phyloP scores from a whole-genome alignment of 53 echinoderm and acorn worm species.

The Henricia sp. region DNA sequence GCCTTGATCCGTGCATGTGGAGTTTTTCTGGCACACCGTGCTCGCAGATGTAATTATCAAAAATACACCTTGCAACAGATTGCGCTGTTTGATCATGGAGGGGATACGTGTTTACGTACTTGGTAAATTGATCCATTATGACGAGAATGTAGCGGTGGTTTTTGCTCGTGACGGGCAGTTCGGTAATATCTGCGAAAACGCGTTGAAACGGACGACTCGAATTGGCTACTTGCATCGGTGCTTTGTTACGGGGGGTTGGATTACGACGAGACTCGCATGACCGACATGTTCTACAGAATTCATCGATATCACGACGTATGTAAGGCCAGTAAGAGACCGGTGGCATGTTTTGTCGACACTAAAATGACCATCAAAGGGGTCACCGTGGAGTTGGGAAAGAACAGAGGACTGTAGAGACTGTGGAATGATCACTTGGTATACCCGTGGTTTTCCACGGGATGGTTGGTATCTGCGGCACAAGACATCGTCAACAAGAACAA shows the following conservation, averaged over 20 bases:
- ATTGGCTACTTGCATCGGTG: conserved; percentile 26
- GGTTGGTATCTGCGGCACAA: conserved; percentile 26
- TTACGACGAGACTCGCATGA: conserved; percentile 47
- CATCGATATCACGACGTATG: conserved; percentile 51
- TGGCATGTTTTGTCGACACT: conserved; percentile 26
- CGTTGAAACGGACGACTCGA: conserved; percentile 50
- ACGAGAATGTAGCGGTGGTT: conserved; percentile 66
- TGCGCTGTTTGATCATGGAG: conserved; percentile 53
- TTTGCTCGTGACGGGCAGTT: conserved; percentile 47
- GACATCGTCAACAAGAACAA: conserved; percentile 30
- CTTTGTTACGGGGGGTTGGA: conserved; percentile 41
- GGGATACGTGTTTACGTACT: conserved; percentile 65
- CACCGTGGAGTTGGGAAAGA: conserved; percentile 33
- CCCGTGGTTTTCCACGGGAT: not conserved
- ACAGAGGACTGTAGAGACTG: not conserved
- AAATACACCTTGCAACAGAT: conserved; percentile 60
- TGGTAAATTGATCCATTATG: conserved; percentile 64
- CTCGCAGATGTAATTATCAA: conserved; percentile 55
- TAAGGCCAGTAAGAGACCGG: conserved; percentile 63
- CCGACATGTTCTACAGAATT: conserved; percentile 26
- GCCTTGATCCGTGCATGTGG: too few relatives aligned
- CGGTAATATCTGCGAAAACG: conserved; percentile 60
- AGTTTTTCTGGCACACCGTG: conserved; percentile 63
- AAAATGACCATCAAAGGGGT: conserved; percentile 40
- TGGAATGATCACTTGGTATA: conserved; percentile 42